A percentile compares a stretch with the other conserved stretches of the same genome.
Conservation (phyloP, 2,888 invertebrate species). For the Dolomedes plantarius region DNA sequence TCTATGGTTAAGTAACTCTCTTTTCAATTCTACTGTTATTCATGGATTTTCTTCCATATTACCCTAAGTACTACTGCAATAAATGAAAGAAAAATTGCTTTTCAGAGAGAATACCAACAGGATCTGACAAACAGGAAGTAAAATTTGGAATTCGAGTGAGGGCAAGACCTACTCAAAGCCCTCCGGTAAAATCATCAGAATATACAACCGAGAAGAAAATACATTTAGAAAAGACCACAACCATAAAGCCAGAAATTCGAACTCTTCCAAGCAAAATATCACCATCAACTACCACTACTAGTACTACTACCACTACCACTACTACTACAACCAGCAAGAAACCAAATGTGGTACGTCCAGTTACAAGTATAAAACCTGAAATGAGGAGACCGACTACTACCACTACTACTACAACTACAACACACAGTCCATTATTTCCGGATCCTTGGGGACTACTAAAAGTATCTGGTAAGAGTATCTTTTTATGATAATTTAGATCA, state of each 20-base stretch:
- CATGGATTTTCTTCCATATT: no score
- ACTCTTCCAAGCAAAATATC: not conserved
- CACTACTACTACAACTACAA: not conserved
- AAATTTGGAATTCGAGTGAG: constrained; percentile 39
- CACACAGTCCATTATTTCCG: constrained; percentile 5
- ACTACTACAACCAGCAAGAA: constrained; percentile 1
- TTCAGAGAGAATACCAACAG: not conserved
- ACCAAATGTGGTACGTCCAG: not conserved
- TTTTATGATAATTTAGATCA: not conserved
- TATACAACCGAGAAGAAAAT: constrained; percentile 75
- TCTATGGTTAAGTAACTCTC: no score
- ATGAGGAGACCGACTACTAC: not conserved
- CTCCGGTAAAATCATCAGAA: constrained; percentile 63
- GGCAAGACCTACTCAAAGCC: not conserved
- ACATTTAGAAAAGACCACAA: constrained; percentile 74
- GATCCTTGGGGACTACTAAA: constrained; percentile 72
- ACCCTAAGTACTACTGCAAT: no score
- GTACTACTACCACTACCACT: no score
- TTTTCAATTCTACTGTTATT: no score
- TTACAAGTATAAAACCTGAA: not conserved
- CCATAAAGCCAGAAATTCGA: constrained; percentile 4
- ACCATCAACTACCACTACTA: no score
- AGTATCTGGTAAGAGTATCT: constrained; percentile 72
- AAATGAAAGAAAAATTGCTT: no score
- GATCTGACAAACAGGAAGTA: not conserved